Percentiles rank a stretch among this genome's conserved stretches.
phyloP scores from a whole-genome alignment of 2,797 vertebrate genomes.

The Myotis daubentonii region DNA sequence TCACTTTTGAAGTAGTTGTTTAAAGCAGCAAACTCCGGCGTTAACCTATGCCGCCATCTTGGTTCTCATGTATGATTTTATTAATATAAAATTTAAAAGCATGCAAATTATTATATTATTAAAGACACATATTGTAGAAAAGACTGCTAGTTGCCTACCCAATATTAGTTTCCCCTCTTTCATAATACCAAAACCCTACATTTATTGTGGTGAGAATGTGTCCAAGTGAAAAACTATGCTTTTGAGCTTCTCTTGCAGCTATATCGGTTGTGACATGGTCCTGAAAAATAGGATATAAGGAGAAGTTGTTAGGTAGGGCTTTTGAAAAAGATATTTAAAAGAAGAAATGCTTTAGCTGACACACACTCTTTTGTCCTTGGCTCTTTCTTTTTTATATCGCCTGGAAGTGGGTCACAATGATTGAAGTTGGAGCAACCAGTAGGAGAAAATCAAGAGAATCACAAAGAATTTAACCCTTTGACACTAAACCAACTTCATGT shows the following conservation, averaged over 20 bases:
- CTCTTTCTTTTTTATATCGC: background rate
- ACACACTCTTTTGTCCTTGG: background rate
- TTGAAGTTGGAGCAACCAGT: background rate
- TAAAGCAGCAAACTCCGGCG: too few relatives aligned
- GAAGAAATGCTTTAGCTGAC: background rate
- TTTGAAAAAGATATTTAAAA: background rate
- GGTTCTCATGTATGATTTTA: background rate
- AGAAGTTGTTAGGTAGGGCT: background rate
- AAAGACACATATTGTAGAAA: slow-evolving; percentile 2
- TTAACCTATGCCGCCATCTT: too few relatives aligned
- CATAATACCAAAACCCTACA: background rate
- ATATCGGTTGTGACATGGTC: background rate
- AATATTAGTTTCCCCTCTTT: background rate
- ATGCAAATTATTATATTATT: background rate
- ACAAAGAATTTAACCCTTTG: background rate
- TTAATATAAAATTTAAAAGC: background rate
- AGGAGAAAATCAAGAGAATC: background rate
- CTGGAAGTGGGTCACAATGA: background rate
- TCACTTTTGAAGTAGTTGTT: too few relatives aligned
- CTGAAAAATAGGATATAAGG: background rate
- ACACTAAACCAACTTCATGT: background rate
- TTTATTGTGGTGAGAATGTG: background rate
- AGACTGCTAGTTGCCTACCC: background rate
- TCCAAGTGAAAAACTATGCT: slow-evolving; percentile 3
- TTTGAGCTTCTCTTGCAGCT: slow-evolving; percentile 39